Conservation (phyloP, 2,888 invertebrate genomes). For the Caenorhabditis zanzibari region DNA sequence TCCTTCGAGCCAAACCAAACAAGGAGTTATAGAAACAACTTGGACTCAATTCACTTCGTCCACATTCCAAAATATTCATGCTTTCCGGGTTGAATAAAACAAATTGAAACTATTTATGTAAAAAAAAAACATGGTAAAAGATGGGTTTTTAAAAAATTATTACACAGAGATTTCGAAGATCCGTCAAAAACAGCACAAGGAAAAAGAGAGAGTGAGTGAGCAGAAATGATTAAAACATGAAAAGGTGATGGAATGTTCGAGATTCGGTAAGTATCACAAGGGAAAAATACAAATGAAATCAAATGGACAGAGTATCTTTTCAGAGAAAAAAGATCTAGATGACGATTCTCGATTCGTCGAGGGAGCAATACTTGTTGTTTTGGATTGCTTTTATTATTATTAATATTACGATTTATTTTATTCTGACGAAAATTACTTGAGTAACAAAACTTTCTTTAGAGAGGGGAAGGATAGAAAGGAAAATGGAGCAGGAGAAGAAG, state of each 20-base stretch:
- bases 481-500: background rate
- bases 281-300: background rate
- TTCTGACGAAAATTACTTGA: conserved; percentile 32
- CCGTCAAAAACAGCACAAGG: conserved; percentile 6
- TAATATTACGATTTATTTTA: conserved; percentile 27
- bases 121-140: background rate
- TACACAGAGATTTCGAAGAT: conserved; percentile 17
- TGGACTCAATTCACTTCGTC: background rate
- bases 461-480: background rate
- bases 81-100: conserved; percentile 30
- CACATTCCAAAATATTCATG: conserved; percentile 24
- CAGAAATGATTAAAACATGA: conserved; percentile 3
- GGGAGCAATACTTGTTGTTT: conserved; percentile 4
- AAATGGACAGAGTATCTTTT: conserved; percentile 4
- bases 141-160: background rate
- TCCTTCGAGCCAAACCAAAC: conserved; percentile 67
- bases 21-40: conserved; percentile 36
- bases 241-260: background rate
- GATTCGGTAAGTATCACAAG: background rate
- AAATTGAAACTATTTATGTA: background rate
- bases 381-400: background rate
- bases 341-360: background rate
- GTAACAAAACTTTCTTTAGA: conserved; percentile 16
- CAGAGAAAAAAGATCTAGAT: background rate
- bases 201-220: background rate